A percentile compares a stretch with the other conserved stretches of the same genome.
Evolutionary conservation across 2,888 invertebrate genomes (phyloP).

Genomic region (Agrochola macilenta): DNA sequence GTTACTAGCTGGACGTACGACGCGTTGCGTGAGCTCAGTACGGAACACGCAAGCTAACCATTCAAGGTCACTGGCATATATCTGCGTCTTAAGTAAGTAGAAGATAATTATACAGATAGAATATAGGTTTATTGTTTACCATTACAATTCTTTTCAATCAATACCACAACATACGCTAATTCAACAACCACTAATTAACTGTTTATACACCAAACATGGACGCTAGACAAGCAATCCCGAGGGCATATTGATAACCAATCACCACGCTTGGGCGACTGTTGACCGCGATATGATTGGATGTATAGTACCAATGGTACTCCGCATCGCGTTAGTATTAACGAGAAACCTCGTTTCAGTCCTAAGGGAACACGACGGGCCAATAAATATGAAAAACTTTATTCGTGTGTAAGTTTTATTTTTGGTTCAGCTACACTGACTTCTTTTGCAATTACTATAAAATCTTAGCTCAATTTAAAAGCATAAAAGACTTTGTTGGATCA

Average conservation of each 20-base stretch:
- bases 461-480: background rate
- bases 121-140: too few species aligned
- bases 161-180: background rate
- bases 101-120: background rate
- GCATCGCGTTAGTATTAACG: slow-evolving; percentile 24
- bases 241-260: slow-evolving; percentile 29
- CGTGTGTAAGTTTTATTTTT: slow-evolving; percentile 2
- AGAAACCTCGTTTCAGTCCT: background rate
- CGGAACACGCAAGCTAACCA: too few species aligned
- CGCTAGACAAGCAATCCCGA: slow-evolving; percentile 3
- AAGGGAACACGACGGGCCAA: slow-evolving; percentile 1
- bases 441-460: background rate
- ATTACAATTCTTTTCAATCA: background rate
- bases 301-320: background rate
- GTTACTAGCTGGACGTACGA: too few species aligned
- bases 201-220: background rate
- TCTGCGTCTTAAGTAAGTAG: background rate
- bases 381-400: slow-evolving; percentile 33
- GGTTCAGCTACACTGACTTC: too few species aligned
- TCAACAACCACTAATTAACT: slow-evolving; percentile 1
- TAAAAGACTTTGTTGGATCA: background rate
- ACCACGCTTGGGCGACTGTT: slow-evolving; percentile 24
- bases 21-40: too few species aligned
- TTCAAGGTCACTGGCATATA: too few species aligned
- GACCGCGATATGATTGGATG: slow-evolving; percentile 41